These are phyloP conservation scores for Psix sp. DNA, from an alignment of 1,140 invertebrate species.

Conservation along the genomic window DNA sequence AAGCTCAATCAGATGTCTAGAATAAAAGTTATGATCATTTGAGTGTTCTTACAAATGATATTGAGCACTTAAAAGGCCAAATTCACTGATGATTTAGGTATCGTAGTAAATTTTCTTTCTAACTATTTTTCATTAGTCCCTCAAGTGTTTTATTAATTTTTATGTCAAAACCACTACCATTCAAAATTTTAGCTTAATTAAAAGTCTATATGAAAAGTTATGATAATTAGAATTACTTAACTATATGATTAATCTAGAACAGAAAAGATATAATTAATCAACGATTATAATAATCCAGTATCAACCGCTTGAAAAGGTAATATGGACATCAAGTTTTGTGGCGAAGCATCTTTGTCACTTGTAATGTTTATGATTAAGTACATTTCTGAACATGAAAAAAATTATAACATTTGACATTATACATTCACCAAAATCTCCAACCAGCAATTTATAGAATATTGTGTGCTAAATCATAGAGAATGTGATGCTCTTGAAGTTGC, in stretches of 20 bases:
- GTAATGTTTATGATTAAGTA: not conserved
- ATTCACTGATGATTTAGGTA: no score
- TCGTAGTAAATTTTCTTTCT: no score
- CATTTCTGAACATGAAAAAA: not conserved
- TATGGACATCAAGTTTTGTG: not conserved
- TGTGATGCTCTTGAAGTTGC: conserved; percentile 1
- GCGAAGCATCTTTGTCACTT: not conserved
- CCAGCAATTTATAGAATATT: not conserved
- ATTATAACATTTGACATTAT: not conserved
- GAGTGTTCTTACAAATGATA: no score
- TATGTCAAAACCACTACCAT: no score
- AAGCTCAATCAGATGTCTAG: no score
- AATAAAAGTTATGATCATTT: no score
- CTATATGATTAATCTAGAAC: not conserved
- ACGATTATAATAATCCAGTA: not conserved
- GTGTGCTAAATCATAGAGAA: not conserved
- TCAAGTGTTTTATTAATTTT: no score
- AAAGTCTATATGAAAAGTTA: no score
- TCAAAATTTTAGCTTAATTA: no score
- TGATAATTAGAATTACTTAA: no score
- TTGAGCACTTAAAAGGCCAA: no score
- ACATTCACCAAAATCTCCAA: not conserved
- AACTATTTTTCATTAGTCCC: no score
- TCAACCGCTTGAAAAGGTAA: not conserved
- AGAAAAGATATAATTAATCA: not conserved